A percentile compares a stretch with the other conserved stretches of the same genome.
Evolutionary conservation across 1,140 invertebrate species (phyloP).

Genomic region (Heliconius nattereri): DNA sequence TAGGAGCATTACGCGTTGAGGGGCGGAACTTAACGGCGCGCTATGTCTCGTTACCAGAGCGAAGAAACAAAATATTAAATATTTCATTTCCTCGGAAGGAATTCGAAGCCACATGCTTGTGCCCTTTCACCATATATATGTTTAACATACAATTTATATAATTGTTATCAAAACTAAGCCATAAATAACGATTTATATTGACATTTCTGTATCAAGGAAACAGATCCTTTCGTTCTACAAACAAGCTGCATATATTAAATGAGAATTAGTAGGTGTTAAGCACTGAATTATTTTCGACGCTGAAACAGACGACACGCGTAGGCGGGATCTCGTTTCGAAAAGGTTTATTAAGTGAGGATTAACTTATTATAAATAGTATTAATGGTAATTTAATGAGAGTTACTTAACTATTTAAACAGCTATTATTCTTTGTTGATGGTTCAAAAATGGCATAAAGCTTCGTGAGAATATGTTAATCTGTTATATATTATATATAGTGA

Average conservation of each 20-base stretch:
- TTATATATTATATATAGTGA: too few relatives aligned
- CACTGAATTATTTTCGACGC: constrained; percentile 1
- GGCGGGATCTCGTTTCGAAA: background rate
- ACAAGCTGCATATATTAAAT: constrained; percentile 2
- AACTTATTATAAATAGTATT: background rate
- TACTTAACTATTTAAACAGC: background rate
- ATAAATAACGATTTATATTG: constrained; percentile 9
- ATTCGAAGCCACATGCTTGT: too few relatives aligned
- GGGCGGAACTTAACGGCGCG: too few relatives aligned
- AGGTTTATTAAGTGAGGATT: constrained; percentile 9
- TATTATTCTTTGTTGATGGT: background rate
- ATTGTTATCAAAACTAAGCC: background rate
- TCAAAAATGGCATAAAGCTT: background rate
- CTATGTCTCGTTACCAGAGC: too few relatives aligned
- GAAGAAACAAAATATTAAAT: too few relatives aligned
- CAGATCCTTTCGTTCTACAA: constrained; percentile 11
- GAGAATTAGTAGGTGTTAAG: constrained; percentile 1
- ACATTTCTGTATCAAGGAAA: constrained; percentile 8
- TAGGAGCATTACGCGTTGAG: too few relatives aligned
- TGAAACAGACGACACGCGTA: constrained; percentile 3
- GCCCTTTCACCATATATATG: background rate
- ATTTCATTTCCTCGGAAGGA: too few relatives aligned
- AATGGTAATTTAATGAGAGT: background rate
- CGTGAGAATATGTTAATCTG: background rate
- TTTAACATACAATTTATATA: background rate